A percentile compares a stretch with the other conserved stretches of the same genome.
Conservation (phyloP, 2,113 vertebrate genomes). For the Vulpes ferrilata region DNA sequence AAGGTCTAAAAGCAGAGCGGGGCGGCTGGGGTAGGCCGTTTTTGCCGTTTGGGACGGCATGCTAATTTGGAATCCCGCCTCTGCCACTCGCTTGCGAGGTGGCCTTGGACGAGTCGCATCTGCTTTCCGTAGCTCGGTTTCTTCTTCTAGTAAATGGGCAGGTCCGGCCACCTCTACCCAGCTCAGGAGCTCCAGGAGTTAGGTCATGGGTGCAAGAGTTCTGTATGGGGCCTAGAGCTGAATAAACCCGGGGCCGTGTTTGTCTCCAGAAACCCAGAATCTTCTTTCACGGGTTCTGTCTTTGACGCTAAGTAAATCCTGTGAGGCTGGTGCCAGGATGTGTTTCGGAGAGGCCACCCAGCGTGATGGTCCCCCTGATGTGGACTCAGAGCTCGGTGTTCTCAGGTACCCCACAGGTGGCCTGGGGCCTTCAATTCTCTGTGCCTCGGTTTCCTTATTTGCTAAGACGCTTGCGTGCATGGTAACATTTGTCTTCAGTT, state of each 20-base stretch:
- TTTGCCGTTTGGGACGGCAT: background rate
- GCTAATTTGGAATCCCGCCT: background rate
- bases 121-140: background rate
- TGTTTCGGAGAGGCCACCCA: background rate
- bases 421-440: background rate
- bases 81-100: background rate
- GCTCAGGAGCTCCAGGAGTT: rapidly evolving
- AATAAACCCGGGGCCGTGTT: rapidly evolving
- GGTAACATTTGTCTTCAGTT: background rate
- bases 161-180: rapidly evolving
- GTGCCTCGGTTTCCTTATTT: background rate
- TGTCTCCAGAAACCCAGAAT: too few species aligned
- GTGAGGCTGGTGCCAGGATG: background rate
- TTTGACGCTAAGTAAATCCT: background rate
- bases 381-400: background rate
- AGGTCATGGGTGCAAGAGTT: background rate
- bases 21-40: background rate
- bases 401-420: background rate
- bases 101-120: background rate
- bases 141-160: background rate
- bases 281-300: background rate
- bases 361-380: rapidly evolving
- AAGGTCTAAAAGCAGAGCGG: background rate
- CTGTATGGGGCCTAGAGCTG: background rate
- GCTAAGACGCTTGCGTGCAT: background rate